A percentile compares a stretch with the other conserved stretches of the same genome.
Evolutionary conservation across 1,140 invertebrate genomes (phyloP).

Genomic region (Dreissena polymorpha): DNA sequence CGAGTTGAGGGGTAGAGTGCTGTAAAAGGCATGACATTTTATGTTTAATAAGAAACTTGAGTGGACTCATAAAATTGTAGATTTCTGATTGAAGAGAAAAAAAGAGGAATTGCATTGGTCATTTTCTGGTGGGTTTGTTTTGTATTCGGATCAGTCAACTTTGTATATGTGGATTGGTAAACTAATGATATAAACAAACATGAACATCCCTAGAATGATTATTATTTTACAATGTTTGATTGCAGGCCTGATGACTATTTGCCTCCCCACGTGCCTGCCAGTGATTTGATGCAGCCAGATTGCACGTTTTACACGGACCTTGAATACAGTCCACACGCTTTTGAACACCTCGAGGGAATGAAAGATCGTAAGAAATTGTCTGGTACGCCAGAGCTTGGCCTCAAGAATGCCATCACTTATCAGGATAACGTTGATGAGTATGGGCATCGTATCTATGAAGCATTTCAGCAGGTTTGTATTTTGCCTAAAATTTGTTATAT

Average conservation of each 20-base stretch:
- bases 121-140: too few relatives aligned
- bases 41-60: too few relatives aligned
- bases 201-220: too few relatives aligned
- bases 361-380: constrained; percentile 84
- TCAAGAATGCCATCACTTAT: constrained; percentile 84
- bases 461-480: constrained; percentile 80
- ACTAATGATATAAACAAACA: too few relatives aligned
- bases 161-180: too few relatives aligned
- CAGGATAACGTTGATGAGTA: constrained; percentile 85
- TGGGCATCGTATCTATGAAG: constrained; percentile 84
- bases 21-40: too few relatives aligned
- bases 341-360: constrained; percentile 89
- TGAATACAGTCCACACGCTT: constrained; percentile 88
- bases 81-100: too few relatives aligned
- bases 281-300: constrained; percentile 80
- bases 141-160: too few relatives aligned
- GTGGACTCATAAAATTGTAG: too few relatives aligned
- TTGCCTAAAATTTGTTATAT: neutral
- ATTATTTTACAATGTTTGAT: too few relatives aligned
- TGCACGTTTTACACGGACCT: constrained; percentile 85
- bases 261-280: neutral
- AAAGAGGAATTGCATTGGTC: too few relatives aligned
- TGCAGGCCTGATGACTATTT: constrained; percentile 73
- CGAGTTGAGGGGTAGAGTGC: too few relatives aligned
- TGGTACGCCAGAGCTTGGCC: constrained; percentile 84